phyloP scores from a whole-genome alignment of 2,888 invertebrate genomes.

The Troglohyphantes excavatus region DNA sequence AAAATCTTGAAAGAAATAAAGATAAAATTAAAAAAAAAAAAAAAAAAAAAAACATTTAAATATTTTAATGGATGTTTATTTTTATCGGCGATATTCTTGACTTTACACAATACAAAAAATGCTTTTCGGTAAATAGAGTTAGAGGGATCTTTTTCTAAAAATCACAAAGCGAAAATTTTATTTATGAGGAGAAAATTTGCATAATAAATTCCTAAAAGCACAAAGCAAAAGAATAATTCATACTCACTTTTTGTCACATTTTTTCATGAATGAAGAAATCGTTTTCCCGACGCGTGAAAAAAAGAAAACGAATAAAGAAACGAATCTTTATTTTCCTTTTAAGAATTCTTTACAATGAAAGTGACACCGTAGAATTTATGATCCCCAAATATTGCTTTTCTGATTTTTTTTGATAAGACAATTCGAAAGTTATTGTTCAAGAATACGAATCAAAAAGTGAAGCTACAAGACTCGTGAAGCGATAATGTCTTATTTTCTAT shows the following conservation, averaged over 20 bases:
- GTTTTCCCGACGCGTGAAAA: constrained; percentile 28
- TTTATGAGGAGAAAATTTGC: constrained; percentile 49
- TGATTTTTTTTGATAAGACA: not conserved
- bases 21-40: too few species aligned
- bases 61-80: too few species aligned
- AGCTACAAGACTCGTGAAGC: not conserved
- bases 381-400: constrained; percentile 4
- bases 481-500: not conserved
- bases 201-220: not conserved
- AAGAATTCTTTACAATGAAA: constrained; percentile 41
- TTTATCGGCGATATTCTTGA: too few species aligned
- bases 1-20: too few species aligned
- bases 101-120: too few species aligned
- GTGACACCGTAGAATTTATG: constrained; percentile 46
- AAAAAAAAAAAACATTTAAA: too few species aligned
- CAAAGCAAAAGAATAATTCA: constrained; percentile 19
- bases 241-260: constrained; percentile 17
- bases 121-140: too few species aligned
- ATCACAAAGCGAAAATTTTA: constrained; percentile 13
- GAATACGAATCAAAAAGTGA: not conserved
- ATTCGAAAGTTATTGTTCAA: not conserved
- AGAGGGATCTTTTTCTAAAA: too few species aligned
- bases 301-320: not conserved
- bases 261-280: constrained; percentile 50
- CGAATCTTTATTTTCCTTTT: constrained; percentile 13